A percentile compares a stretch with the other conserved stretches of the same genome.
Evolutionary conservation across 2,113 vertebrate genomes (phyloP).

Genomic region (Perca flavescens): DNA sequence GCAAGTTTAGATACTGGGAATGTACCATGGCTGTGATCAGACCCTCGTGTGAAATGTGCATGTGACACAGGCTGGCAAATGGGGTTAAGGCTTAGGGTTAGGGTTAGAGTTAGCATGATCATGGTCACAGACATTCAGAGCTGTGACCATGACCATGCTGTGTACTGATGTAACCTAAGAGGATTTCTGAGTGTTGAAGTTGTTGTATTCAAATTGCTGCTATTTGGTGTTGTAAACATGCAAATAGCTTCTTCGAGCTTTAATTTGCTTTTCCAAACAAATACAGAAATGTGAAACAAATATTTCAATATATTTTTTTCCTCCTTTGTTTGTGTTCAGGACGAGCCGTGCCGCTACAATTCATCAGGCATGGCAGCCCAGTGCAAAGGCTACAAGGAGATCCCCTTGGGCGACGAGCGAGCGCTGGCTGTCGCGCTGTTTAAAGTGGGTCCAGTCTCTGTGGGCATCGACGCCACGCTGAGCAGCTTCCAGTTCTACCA

Average conservation of each 20-base stretch:
- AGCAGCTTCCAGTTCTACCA: constrained; percentile 93
- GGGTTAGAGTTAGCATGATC: too few relatives aligned
- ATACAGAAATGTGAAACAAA: not conserved
- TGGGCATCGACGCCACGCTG: constrained; percentile 92
- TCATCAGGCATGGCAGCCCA: constrained; percentile 86
- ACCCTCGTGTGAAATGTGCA: not conserved
- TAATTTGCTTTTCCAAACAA: not conserved
- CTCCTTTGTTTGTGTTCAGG: constrained; percentile 72
- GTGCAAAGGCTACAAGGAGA: constrained; percentile 87
- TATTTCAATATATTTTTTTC: not conserved
- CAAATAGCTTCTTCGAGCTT: not conserved
- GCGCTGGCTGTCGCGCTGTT: constrained; percentile 90
- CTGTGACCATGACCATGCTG: too few relatives aligned
- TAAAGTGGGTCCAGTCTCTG: constrained; percentile 87
- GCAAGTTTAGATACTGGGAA: not conserved
- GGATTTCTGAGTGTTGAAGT: not conserved
- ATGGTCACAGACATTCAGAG: too few relatives aligned
- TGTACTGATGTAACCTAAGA: not conserved
- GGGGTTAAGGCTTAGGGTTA: too few relatives aligned
- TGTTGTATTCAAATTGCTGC: too few relatives aligned
- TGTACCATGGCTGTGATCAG: not conserved
- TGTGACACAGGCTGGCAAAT: not conserved
- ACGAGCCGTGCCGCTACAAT: constrained; percentile 90
- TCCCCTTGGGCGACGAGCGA: constrained; percentile 87
- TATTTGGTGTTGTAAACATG: not conserved